Conservation (phyloP, 2,797 vertebrate genomes). For the Siniperca scherzeri region DNA sequence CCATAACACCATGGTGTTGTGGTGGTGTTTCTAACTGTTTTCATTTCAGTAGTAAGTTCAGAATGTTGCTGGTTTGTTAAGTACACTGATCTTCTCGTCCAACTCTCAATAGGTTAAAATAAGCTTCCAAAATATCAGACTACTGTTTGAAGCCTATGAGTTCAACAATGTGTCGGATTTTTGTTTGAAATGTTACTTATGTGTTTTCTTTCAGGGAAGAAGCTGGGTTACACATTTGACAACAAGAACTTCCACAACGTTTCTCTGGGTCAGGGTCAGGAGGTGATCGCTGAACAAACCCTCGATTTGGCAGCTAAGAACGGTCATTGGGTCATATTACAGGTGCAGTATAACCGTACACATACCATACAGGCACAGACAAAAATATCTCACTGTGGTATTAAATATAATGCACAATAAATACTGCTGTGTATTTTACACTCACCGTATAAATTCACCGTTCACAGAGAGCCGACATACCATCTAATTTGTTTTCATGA, state of each 20-base stretch:
- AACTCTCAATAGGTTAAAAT: background rate
- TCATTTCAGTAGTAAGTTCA: background rate
- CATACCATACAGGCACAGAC: background rate
- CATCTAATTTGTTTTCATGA: constrained; percentile 11
- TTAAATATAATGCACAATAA: background rate
- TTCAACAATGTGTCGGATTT: background rate
- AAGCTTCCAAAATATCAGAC: background rate
- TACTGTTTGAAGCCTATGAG: background rate
- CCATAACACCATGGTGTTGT: background rate
- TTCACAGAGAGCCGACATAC: background rate
- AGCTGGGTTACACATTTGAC: constrained; percentile 89
- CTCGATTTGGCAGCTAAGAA: constrained; percentile 90
- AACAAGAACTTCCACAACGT: constrained; percentile 95
- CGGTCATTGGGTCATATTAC: constrained; percentile 97
- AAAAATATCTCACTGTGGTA: background rate
- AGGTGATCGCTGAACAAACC: constrained; percentile 91
- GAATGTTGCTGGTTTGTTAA: background rate
- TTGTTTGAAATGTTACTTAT: background rate
- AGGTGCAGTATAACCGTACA: constrained; percentile 62
- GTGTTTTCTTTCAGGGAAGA: constrained; percentile 72
- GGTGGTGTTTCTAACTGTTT: background rate
- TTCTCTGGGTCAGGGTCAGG: constrained; percentile 96
- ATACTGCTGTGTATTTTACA: background rate
- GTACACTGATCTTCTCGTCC: background rate
- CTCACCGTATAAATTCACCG: background rate